Evolutionary conservation across 2,888 invertebrate species (phyloP).

Genomic region (Leucozona laternaria): DNA sequence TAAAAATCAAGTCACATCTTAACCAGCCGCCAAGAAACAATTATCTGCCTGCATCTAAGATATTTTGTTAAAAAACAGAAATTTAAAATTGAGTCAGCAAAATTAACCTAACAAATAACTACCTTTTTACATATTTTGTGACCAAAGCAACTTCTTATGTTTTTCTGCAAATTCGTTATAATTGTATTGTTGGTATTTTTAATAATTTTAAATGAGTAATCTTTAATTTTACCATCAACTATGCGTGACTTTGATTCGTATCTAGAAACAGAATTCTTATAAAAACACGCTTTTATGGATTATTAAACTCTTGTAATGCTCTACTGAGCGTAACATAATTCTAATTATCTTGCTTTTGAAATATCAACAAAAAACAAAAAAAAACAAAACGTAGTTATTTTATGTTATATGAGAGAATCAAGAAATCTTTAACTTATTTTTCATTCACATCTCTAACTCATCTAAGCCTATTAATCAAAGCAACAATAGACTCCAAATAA

Average conservation of each 20-base stretch:
- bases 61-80: no score
- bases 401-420: slow-evolving; percentile 41
- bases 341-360: slow-evolving; percentile 46
- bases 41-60: no score
- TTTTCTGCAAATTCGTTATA: slow-evolving; percentile 26
- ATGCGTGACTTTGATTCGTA: slow-evolving; percentile 65
- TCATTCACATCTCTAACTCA: not conserved
- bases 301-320: slow-evolving; percentile 38
- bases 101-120: not conserved
- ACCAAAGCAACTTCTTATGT: not conserved
- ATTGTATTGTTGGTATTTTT: slow-evolving; percentile 19
- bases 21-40: no score
- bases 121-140: not conserved
- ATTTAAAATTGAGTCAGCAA: not conserved
- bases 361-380: slow-evolving; percentile 11
- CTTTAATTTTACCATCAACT: slow-evolving; percentile 40
- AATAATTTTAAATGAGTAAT: slow-evolving; percentile 28
- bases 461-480: slow-evolving; percentile 25
- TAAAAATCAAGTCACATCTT: no score
- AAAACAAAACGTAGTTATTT: slow-evolving; percentile 37
- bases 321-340: slow-evolving; percentile 65
- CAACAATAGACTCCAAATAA: slow-evolving; percentile 21
- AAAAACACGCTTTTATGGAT: slow-evolving; percentile 31
- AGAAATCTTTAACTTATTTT: slow-evolving; percentile 14
- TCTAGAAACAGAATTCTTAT: slow-evolving; percentile 49